Base-by-base conservation (phyloP, 2,888 invertebrate species). In the Mesorhabditis sp. region DNA sequence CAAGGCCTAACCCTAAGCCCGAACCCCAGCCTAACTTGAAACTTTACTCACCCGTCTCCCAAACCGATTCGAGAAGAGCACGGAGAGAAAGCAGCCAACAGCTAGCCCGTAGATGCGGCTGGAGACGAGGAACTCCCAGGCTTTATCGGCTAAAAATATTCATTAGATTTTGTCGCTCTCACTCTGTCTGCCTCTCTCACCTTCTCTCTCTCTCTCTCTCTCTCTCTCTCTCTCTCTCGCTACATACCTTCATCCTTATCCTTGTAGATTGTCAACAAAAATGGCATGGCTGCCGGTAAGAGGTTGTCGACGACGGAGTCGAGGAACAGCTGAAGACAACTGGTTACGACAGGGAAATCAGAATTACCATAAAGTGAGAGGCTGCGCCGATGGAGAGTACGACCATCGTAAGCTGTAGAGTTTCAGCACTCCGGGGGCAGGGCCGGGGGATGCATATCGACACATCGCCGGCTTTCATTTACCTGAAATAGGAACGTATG, bases 231-330 rank as follows among this genome's bases (percentile, higher is more conserved):
- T 28, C 28, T 28, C 28, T 28, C 28, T 28, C 28, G 28, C 28
- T 28, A n/a, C 58, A 50, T 2, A 79, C 79, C 79, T 62, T 68
- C 73, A 50, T 76, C 73, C 67, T 75, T 74, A 5, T 65, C 74
- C 28, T 72, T 70, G 67, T 82, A 82, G 28, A 78, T 69, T 28
- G 72, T 69, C 13, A 80, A 62, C 58, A 83, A 75, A 67, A 75
- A 82, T 4, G 80, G 74, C 70, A 74, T 69, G 13, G 82, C 82
- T 4, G 82, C 77, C 5, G 83, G 81, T 4, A 82, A 70, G 5
- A 83, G 70, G 70, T 83, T 83, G 70, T 83, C 83, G n/a, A 83
- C 83, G 13, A 83, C 82, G 66, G 79, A 77, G 71, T 83, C 83
- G 4, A 81, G 72, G 43, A 76, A 81, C 44, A 82, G 75, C 82